phyloP scores from a whole-genome alignment of 1,140 invertebrate species.

The Drosophila bocqueti region DNA sequence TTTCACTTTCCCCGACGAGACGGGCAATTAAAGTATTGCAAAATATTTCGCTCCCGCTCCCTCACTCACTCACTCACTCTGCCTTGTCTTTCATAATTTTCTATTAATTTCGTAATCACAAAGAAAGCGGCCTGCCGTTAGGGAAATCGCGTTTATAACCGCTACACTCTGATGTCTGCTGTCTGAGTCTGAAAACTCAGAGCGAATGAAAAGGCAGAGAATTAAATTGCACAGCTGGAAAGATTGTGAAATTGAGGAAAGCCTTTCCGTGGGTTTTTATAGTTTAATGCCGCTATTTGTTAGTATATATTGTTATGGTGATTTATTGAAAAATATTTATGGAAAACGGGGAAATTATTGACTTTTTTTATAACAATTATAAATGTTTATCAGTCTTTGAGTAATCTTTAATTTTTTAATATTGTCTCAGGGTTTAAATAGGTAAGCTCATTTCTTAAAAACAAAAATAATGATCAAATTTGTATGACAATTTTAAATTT shows the following conservation, averaged over 20 bases:
- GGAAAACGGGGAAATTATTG: neutral
- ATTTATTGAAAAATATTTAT: neutral
- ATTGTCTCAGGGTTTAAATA: too few relatives aligned
- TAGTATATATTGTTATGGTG: neutral
- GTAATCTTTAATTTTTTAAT: neutral
- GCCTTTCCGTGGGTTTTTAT: constrained; percentile 3
- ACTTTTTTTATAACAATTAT: neutral
- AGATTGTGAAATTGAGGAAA: constrained; percentile 27
- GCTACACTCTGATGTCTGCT: neutral
- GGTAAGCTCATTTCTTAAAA: too few relatives aligned
- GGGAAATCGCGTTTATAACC: constrained; percentile 48
- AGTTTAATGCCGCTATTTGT: neutral
- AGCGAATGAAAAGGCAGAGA: constrained; percentile 1
- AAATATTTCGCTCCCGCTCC: constrained; percentile 51
- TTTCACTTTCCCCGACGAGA: constrained; percentile 52
- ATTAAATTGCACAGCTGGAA: constrained; percentile 25
- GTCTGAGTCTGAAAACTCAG: neutral
- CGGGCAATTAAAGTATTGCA: constrained; percentile 71
- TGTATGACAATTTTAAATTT: too few relatives aligned
- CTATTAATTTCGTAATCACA: constrained; percentile 57
- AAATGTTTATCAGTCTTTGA: neutral
- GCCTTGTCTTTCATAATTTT: constrained; percentile 53
- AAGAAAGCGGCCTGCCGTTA: constrained; percentile 64
- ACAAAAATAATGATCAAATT: too few relatives aligned
- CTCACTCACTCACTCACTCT: neutral